These are phyloP conservation scores for Drosophila austrosaltans DNA, from an alignment of 2,888 invertebrate species.

Conservation along the genomic window DNA sequence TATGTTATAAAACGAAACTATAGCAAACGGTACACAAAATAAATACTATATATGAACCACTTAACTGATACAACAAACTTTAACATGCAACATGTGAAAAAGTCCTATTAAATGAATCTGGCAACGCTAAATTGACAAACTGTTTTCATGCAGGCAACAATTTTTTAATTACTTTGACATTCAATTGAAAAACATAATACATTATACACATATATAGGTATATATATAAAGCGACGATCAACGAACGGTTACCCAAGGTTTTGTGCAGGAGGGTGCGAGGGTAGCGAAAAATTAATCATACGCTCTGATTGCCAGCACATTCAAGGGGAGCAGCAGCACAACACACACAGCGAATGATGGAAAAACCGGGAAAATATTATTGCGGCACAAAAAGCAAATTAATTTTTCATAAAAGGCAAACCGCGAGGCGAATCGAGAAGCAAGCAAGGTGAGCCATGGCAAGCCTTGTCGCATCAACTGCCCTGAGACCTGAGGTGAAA, in stretches of 20 bases:
- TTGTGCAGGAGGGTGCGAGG: background rate
- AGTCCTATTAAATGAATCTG: background rate
- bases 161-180: slow-evolving; percentile 4
- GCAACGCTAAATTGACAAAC: slow-evolving; percentile 5
- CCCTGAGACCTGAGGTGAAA: slow-evolving; percentile 16
- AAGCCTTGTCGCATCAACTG: slow-evolving; percentile 10
- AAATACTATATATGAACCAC: background rate
- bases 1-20: background rate
- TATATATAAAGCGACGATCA: slow-evolving; percentile 24
- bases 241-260: slow-evolving; percentile 28
- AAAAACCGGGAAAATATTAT: slow-evolving; percentile 62
- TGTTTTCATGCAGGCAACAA: slow-evolving; percentile 1
- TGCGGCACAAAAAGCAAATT: slow-evolving; percentile 75
- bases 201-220: background rate
- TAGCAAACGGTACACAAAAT: background rate
- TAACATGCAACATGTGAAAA: background rate
- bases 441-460: slow-evolving; percentile 1
- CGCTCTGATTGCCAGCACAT: slow-evolving; percentile 75
- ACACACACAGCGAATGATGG: background rate
- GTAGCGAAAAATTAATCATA: slow-evolving; percentile 75
- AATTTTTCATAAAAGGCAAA: slow-evolving; percentile 78
- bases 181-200: slow-evolving; percentile 13
- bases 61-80: slow-evolving; percentile 1
- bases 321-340: slow-evolving; percentile 50
- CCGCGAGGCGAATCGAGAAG: slow-evolving; percentile 45